Evolutionary conservation across 2,888 invertebrate genomes (phyloP), one percentile per base, ranked within the genome.

Genomic region (Fragum fragum): DNA sequence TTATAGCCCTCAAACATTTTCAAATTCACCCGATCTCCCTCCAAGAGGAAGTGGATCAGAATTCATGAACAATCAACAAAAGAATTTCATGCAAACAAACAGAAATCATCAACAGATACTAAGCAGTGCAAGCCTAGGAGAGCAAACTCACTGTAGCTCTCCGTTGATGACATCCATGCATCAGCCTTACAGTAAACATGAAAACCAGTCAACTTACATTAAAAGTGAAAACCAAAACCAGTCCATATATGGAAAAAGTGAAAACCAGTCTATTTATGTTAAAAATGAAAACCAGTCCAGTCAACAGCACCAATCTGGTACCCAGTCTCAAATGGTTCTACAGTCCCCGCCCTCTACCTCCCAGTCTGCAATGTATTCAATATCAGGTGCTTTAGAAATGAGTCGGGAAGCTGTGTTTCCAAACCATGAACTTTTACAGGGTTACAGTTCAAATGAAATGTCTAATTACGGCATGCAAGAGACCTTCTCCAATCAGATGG

Each of bases 311-410:
- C 63, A 63, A 26, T 18, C 68, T 26, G 52, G 55, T 42, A 29
- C 70, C 52, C 76, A 76, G 47, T 78, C 84, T 16, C 78, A 72
- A 9, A 73, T 82, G 78, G 72, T 85, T 26, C 82, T 73, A 70
- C 80, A 79, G n/a, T 36, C 73, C 14, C 66, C 86, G 11, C 76
- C 79, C 11, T 70, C 66, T 61, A 75, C 76, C 39, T 63, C 83
- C 28, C 80, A 86, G 23, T 29, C 81, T 36, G 59, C 63, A 16
- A 68, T 75, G 68, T 85, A 81, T 76, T 85, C 85, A 32, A 81
- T 85, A 28, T 86, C 86, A 53, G 86, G 83, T 63, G 83, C 86
- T 21, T 57, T 86, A 23, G 81, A 81, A 76, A 83, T 86, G 83
- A 83, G 81, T 70, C 69, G 81, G 5, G 86, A 83, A 55, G 79